Percentiles rank a stretch among this genome's conserved stretches.
Evolutionary conservation across 2,888 invertebrate species (phyloP).

Genomic region (Periphyllus acericola): DNA sequence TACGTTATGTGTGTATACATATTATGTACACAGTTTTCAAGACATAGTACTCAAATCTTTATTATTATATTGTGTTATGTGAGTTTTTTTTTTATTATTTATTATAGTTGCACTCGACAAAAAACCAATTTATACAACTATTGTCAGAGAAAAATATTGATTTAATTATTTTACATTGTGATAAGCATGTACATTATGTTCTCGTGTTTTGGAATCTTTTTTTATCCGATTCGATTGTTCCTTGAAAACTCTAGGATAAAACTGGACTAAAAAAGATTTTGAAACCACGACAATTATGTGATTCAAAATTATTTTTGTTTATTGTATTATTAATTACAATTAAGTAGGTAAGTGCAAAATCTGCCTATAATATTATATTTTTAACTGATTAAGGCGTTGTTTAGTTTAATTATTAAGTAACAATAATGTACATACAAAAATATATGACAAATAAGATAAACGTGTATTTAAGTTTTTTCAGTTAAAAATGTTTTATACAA

Average conservation of each 20-base stretch:
- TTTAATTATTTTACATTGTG: constrained; percentile 29
- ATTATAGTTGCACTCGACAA: constrained; percentile 27
- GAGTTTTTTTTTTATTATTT: constrained; percentile 20
- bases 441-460: constrained; percentile 40
- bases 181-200: background rate
- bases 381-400: constrained; percentile 53
- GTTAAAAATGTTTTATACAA: background rate
- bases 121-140: background rate
- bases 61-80: background rate
- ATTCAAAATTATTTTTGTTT: constrained; percentile 52
- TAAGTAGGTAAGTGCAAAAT: constrained; percentile 12
- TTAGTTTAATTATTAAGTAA: constrained; percentile 49
- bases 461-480: background rate
- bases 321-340: constrained; percentile 27
- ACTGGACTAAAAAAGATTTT: constrained; percentile 54
- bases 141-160: background rate
- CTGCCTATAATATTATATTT: constrained; percentile 44
- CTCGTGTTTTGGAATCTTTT: constrained; percentile 56
- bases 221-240: constrained; percentile 45
- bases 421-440: constrained; percentile 50
- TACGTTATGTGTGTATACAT: background rate
- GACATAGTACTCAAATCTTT: background rate
- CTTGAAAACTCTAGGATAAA: constrained; percentile 41
- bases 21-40: background rate
- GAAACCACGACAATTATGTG: constrained; percentile 39